Evolutionary conservation across 2,797 vertebrate genomes (phyloP), one percentile per base, ranked within the genome.

Genomic region (Neosalanx taihuensis): DNA sequence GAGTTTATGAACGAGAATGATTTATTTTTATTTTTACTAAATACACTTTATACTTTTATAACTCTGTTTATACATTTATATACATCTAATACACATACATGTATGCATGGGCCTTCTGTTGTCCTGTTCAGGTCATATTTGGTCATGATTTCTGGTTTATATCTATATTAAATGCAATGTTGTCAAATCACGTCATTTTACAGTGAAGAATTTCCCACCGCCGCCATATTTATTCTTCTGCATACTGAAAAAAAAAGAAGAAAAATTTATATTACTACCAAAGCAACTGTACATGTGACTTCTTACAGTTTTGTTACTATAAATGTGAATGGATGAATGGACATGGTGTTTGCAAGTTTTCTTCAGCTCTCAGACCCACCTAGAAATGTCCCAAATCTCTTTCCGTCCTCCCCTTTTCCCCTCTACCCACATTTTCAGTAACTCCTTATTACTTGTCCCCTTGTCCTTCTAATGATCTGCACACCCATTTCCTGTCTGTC

Each of bases 1-100:
- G 92, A 78, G 88, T 93, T 49, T 93, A 93, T 72, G 83, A 88
- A 73, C 78, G 83, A 76, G 92, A 92, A 80, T 93, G 85, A 93
- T 71, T 74, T 67, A 78, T 62, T 6, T 53, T 61, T 20, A 63
- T 41, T 41, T 41, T 7, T 1, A 41, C 37, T 41, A 41, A 10
- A 13, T 41, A 41, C 37, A n/a, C 67, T 71, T 57, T 30, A 18
- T 17, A 17, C 68, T 72, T 46, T 69, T 58, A 57, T 13, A 41
- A 41, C 12, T 7, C 37, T 41, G 37, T 41, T 41, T 41, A 41
- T 41, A 41, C 37, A 41, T 41, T 41, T 41, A 13, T 41, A 41
- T 41, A 41, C 37, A 41, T 41, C 10, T 41, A 41, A 12, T 41
- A 12, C 37, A 41, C 10, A 2, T 41, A 41, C 37, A 41, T 41